phyloP scores from a whole-genome alignment of 1,140 invertebrate genomes.

The Thaumatotibia leucotreta region DNA sequence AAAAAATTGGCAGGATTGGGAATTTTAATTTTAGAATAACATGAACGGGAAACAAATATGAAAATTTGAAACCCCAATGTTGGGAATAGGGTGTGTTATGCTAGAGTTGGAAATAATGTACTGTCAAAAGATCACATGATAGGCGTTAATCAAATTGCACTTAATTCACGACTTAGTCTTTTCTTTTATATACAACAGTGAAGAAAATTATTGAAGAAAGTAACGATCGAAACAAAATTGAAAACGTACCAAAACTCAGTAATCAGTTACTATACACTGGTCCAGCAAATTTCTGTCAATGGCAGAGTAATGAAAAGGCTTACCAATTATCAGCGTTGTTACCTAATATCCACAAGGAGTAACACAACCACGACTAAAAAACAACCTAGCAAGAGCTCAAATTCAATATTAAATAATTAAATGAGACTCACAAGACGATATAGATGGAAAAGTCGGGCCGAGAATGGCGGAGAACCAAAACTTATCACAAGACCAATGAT shows the following conservation, averaged over 20 bases:
- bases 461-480: conserved; percentile 74
- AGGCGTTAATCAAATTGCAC: not conserved
- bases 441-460: conserved; percentile 70
- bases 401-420: conserved; percentile 42
- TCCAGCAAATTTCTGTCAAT: conserved; percentile 28
- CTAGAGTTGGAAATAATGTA: not conserved
- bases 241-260: not conserved
- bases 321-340: conserved; percentile 35
- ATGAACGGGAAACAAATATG: not conserved
- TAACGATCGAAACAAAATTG: not conserved
- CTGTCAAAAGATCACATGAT: conserved; percentile 1
- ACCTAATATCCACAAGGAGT: conserved; percentile 34
- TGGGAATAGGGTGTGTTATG: not conserved
- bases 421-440: conserved; percentile 67
- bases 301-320: conserved; percentile 38
- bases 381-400: conserved; percentile 20
- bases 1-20: not conserved
- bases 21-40: not conserved
- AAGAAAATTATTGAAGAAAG: not conserved
- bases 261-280: conserved; percentile 27
- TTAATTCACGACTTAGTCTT: not conserved
- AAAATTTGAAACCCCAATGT: not conserved
- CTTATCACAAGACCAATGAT: conserved; percentile 77
- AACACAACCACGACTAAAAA: conserved; percentile 43
- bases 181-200: not conserved